phyloP scores from a whole-genome alignment of 1,140 invertebrate species.

The Acromyrmex charruanus region DNA sequence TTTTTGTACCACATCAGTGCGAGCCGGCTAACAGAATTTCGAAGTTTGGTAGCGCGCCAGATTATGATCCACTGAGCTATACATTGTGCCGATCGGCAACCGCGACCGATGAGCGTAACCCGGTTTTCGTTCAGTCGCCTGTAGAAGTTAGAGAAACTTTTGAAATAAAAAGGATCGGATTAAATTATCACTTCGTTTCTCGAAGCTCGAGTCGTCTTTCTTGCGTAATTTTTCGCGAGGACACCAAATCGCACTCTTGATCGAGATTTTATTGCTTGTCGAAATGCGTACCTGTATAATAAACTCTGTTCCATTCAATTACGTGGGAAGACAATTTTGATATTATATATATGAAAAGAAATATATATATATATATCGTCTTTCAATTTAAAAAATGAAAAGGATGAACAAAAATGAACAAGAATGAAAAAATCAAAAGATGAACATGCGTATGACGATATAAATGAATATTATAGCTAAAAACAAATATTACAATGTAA shows the following conservation, averaged over 20 bases:
- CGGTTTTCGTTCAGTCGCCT: conserved; percentile 51
- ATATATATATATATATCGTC: not conserved
- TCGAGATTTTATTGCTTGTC: conserved; percentile 24
- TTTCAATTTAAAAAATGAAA: not conserved
- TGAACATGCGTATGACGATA: not conserved
- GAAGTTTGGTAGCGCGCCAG: conserved; percentile 78
- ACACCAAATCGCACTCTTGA: conserved; percentile 7
- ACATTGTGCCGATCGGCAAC: conserved; percentile 70
- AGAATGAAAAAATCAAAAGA: too few species aligned
- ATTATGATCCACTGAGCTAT: conserved; percentile 77
- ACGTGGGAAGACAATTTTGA: not conserved
- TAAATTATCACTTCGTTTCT: conserved; percentile 58
- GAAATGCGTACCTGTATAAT: not conserved
- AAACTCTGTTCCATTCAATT: not conserved
- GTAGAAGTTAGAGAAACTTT: conserved; percentile 69
- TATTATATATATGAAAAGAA: not conserved
- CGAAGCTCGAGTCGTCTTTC: conserved; percentile 17
- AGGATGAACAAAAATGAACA: too few species aligned
- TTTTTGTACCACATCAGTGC: conserved; percentile 67
- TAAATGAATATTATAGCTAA: not conserved
- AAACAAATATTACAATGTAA: not conserved
- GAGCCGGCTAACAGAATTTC: conserved; percentile 75
- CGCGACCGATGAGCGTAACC: conserved; percentile 60
- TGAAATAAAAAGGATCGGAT: conserved; percentile 54
- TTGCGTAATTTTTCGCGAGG: conserved; percentile 22